These are phyloP conservation scores for Diarsia dahlii DNA, from an alignment of 2,888 invertebrate genomes.

Conservation along the genomic window DNA sequence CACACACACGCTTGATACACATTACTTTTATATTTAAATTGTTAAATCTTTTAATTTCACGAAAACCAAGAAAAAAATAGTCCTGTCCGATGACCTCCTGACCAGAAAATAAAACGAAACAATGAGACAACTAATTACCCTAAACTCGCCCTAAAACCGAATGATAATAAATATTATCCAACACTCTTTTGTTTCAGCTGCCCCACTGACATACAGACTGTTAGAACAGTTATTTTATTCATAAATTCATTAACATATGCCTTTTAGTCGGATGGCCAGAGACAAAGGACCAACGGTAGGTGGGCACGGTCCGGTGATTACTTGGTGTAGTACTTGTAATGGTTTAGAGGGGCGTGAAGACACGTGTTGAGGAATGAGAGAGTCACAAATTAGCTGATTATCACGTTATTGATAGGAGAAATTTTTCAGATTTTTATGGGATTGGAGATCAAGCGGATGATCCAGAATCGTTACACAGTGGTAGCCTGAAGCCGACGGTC, in stretches of 20 bases:
- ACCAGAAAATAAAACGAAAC: slow-evolving; percentile 9
- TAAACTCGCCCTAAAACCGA: slow-evolving; percentile 18
- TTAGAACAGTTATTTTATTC: slow-evolving; percentile 58
- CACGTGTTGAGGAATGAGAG: background rate
- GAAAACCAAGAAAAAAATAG: background rate
- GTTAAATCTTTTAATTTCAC: background rate
- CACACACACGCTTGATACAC: too few relatives aligned
- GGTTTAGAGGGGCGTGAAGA: slow-evolving; percentile 14
- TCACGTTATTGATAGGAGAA: too few relatives aligned
- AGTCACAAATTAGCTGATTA: too few relatives aligned
- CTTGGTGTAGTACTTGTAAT: slow-evolving; percentile 37
- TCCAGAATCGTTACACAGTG: too few relatives aligned
- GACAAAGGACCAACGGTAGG: slow-evolving; percentile 74
- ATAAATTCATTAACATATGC: slow-evolving; percentile 55
- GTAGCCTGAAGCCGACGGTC: too few relatives aligned
- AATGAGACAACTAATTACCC: slow-evolving; percentile 22
- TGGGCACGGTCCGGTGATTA: slow-evolving; percentile 52
- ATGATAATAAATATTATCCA: slow-evolving; percentile 56
- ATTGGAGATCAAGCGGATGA: too few relatives aligned
- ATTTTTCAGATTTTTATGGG: too few relatives aligned
- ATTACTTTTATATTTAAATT: background rate
- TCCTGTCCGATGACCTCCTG: background rate
- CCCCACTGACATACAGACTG: slow-evolving; percentile 70
- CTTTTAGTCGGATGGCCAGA: slow-evolving; percentile 36
- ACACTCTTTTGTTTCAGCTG: slow-evolving; percentile 53